Conservation (phyloP, 1,140 invertebrate genomes). For the Drosophila rhopaloa region DNA sequence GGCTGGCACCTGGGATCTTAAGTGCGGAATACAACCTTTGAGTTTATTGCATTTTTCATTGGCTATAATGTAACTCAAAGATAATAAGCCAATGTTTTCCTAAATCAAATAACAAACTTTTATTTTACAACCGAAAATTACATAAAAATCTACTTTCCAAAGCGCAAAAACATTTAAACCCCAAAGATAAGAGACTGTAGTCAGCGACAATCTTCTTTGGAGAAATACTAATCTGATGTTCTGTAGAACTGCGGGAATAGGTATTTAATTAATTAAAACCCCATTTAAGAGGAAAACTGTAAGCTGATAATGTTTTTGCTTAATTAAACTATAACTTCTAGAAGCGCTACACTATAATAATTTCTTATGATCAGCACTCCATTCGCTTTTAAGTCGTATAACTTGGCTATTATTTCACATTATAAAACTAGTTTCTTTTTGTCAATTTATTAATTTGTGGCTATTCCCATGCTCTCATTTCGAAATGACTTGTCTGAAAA, state of each 20-base stretch:
- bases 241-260: not conserved
- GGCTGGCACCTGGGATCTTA: not conserved
- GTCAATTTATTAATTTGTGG: constrained; percentile 28
- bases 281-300: not conserved
- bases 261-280: not conserved
- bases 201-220: constrained; percentile 11
- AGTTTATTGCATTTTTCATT: not conserved
- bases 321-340: not conserved
- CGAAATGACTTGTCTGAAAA: not conserved
- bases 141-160: not conserved
- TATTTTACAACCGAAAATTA: not conserved
- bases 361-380: too few relatives aligned
- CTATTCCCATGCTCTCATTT: constrained; percentile 10
- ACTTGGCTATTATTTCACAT: not conserved
- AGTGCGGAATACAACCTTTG: not conserved
- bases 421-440: constrained; percentile 22
- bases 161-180: not conserved
- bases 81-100: not conserved
- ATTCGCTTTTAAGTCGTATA: not conserved
- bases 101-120: not conserved
- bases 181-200: constrained; percentile 7
- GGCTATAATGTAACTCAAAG: not conserved
- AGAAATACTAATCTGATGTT: constrained; percentile 26
- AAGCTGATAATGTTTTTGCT: not conserved
- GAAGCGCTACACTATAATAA: not conserved